Base-by-base conservation (phyloP, 2,113 vertebrate species). In the Apistogramma diplotaenia region DNA sequence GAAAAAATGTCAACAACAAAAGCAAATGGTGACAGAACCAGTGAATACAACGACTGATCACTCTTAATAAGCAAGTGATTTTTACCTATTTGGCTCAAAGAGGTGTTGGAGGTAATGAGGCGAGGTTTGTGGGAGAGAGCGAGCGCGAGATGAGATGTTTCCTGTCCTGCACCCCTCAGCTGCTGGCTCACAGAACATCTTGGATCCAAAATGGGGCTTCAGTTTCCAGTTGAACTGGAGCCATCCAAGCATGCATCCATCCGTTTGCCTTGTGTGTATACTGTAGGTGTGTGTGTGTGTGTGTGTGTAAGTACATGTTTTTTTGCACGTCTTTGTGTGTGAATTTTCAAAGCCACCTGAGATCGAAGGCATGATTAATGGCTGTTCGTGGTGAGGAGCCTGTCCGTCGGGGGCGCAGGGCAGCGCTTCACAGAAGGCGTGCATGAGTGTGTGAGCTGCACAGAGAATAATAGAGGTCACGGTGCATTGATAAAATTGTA, bases 281-380 rank as follows among this genome's bases (percentile, higher is more conserved):
- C 40, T 67, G 40, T 67, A 67, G 2, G 9, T 49, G 19, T 65
- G 15, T 74, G 49, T 85, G 81, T 33, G 33, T 3, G 9, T 49
- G 19, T 65, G 15, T 74, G 49, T 85, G 81, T 33, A 46, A 53
- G n/a, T 33, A 15, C 53, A 49, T 62, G 1, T 58, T 37, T 72
- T 57, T 31, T 13, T 33, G 78, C 33, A 40, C 55, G n/a, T n/a
- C 31, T 53, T 53, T 23, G 51, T 82, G 51, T 8, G 8, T 58
- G 70, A 57, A 71, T 79, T 82, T 76, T 86, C 84, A 89, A 80
- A 89, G 70, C 78, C 88, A 81, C 81, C 74, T 15, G 53, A 90
- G 86, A 87, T 92, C 79, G 84, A 87, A 87, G 94, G 91, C 88
- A 91, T 93, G 93, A 95, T 94, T 94, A 93, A 94, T 94, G 93